Evolutionary conservation across 2,888 invertebrate genomes (phyloP).

Genomic region (Phalera bucephala): DNA sequence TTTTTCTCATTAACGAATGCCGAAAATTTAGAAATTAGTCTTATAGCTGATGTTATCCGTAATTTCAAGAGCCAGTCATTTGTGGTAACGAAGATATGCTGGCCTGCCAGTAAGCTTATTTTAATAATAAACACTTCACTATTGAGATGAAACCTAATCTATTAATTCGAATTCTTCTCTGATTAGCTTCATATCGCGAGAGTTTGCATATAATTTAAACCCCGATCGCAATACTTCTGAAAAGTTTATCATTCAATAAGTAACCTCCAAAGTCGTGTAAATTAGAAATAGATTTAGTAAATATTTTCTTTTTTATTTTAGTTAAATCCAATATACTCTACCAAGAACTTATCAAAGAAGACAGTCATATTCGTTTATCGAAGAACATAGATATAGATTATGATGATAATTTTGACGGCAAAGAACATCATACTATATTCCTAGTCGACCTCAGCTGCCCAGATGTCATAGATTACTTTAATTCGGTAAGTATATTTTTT

Average conservation of each 20-base stretch:
- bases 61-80: constrained; percentile 48
- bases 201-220: no score
- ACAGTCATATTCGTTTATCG: background rate
- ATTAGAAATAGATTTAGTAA: no score
- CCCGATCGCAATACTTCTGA: no score
- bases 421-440: constrained; percentile 54
- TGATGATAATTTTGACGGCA: constrained; percentile 20
- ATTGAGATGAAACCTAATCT: no score
- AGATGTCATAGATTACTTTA: constrained; percentile 39
- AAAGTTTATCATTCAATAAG: no score
- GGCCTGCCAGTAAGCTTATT: constrained; percentile 56
- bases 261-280: no score
- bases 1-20: constrained; percentile 25
- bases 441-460: constrained; percentile 57
- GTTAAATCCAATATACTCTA: constrained; percentile 15
- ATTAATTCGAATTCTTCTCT: no score
- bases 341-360: constrained; percentile 1
- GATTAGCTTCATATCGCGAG: no score
- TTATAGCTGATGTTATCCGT: constrained; percentile 52
- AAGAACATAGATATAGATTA: background rate
- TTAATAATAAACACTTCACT: no score
- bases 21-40: constrained; percentile 31
- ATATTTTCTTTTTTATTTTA: constrained; percentile 1
- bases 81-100: constrained; percentile 55
- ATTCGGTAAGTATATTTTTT: no score